phyloP scores from a whole-genome alignment of 2,797 vertebrate species.

The Pyrocephalus nanus region DNA sequence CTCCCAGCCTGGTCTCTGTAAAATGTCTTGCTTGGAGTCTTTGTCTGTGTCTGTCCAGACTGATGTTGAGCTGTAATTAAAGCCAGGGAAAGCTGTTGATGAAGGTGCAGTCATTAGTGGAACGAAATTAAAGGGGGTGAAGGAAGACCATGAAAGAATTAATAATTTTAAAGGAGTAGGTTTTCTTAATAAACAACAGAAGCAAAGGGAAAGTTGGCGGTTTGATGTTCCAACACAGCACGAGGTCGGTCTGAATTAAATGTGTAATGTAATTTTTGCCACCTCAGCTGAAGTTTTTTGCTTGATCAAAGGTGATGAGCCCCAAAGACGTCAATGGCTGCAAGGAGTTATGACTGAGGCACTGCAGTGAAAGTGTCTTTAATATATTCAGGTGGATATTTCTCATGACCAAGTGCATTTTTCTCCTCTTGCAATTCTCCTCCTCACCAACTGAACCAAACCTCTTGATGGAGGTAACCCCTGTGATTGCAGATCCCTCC shows the following conservation, averaged over 20 bases:
- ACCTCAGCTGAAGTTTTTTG: neutral
- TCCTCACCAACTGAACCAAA: neutral
- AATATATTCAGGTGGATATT: neutral
- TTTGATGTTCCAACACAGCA: neutral
- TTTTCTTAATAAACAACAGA: neutral
- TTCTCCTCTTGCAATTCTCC: neutral
- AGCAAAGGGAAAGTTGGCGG: neutral
- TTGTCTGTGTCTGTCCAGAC: neutral
- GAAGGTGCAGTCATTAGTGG: neutral
- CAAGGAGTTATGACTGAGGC: neutral
- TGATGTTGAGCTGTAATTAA: neutral
- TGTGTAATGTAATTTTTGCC: neutral
- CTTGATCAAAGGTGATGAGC: neutral
- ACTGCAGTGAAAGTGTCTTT: neutral
- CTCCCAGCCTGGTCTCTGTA: neutral
- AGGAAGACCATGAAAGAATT: neutral
- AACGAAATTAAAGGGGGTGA: conserved; percentile 10
- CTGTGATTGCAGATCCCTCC: rapidly evolving
- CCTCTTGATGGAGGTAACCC: neutral
- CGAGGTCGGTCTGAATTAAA: neutral
- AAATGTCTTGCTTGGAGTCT: neutral
- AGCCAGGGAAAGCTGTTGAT: neutral
- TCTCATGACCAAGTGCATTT: neutral
- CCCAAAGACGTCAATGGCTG: neutral
- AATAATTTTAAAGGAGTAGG: neutral